These are phyloP conservation scores for Azorinus chamasolen DNA, from an alignment of 2,888 invertebrate genomes.

Conservation along the genomic window DNA sequence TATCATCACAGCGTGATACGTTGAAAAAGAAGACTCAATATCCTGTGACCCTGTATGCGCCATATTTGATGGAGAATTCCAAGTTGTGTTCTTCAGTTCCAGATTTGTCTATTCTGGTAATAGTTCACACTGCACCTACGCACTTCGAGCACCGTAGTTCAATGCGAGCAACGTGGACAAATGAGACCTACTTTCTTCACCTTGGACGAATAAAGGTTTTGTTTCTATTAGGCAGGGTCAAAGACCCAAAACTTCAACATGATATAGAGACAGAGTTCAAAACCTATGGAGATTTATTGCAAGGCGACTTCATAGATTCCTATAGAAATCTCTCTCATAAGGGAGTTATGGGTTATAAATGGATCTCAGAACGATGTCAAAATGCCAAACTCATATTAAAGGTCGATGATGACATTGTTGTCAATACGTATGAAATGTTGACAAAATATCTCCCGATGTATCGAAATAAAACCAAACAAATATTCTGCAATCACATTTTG, in stretches of 20 bases:
- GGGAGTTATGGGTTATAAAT: slow-evolving; percentile 73
- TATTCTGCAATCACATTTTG: slow-evolving; percentile 57
- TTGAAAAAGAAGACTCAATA: slow-evolving; percentile 30
- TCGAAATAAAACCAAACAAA: slow-evolving; percentile 39
- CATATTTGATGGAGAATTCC: slow-evolving; percentile 49
- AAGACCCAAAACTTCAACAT: slow-evolving; percentile 38
- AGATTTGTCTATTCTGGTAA: slow-evolving; percentile 38
- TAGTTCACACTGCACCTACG: slow-evolving; percentile 67
- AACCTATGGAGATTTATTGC: slow-evolving; percentile 68
- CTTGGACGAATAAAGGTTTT: slow-evolving; percentile 49
- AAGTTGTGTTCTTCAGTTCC: slow-evolving; percentile 39
- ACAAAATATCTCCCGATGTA: slow-evolving; percentile 37
- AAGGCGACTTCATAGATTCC: slow-evolving; percentile 74
- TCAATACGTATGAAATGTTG: slow-evolving; percentile 63
- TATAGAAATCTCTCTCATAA: slow-evolving; percentile 74
- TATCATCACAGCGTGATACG: too few species aligned
- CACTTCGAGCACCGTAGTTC: slow-evolving; percentile 57
- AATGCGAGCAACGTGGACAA: slow-evolving; percentile 72
- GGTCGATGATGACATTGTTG: slow-evolving; percentile 74
- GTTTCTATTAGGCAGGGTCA: slow-evolving; percentile 69
- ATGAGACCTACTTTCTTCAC: slow-evolving; percentile 52
- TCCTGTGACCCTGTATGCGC: slow-evolving; percentile 41
- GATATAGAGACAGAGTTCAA: slow-evolving; percentile 62
- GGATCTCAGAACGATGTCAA: slow-evolving; percentile 68
- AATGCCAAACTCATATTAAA: slow-evolving; percentile 69